Conservation (phyloP, 2,113 vertebrate species). For the Monopterus albus region DNA sequence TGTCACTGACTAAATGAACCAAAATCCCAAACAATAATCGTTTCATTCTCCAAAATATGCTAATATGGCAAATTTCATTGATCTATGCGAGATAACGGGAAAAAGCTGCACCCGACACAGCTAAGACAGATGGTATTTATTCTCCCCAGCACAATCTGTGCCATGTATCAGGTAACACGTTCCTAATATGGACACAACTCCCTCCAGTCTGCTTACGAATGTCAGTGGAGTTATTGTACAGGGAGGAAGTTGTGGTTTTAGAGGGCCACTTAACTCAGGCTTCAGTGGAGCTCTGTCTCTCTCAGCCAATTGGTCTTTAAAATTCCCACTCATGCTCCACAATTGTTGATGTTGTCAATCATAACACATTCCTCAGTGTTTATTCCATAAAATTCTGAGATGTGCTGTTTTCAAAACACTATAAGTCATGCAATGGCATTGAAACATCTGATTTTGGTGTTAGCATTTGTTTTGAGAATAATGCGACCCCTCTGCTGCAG, state of each 20-base stretch:
- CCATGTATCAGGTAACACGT: constrained; percentile 67
- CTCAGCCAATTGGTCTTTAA: neutral
- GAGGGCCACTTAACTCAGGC: constrained; percentile 22
- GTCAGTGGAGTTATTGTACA: constrained; percentile 29
- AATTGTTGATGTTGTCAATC: neutral
- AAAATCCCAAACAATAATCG: too few relatives aligned
- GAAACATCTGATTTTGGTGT: too few relatives aligned
- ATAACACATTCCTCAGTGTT: neutral
- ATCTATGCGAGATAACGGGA: neutral
- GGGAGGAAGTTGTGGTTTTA: constrained; percentile 58
- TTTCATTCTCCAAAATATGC: neutral
- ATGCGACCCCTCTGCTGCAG: too few relatives aligned
- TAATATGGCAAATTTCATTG: neutral
- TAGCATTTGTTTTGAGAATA: too few relatives aligned
- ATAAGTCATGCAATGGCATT: too few relatives aligned
- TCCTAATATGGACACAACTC: constrained; percentile 78
- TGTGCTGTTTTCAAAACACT: too few relatives aligned
- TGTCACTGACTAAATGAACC: too few relatives aligned
- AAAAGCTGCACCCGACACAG: constrained; percentile 9
- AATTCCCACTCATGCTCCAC: neutral
- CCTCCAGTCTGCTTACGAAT: constrained; percentile 64
- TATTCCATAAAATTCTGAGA: too few relatives aligned
- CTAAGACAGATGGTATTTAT: constrained; percentile 19
- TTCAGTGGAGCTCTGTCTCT: neutral
- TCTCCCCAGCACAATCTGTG: constrained; percentile 7